Evolutionary conservation across 2,888 invertebrate genomes (phyloP).

Genomic region (Eumacrocentrus americanus): DNA sequence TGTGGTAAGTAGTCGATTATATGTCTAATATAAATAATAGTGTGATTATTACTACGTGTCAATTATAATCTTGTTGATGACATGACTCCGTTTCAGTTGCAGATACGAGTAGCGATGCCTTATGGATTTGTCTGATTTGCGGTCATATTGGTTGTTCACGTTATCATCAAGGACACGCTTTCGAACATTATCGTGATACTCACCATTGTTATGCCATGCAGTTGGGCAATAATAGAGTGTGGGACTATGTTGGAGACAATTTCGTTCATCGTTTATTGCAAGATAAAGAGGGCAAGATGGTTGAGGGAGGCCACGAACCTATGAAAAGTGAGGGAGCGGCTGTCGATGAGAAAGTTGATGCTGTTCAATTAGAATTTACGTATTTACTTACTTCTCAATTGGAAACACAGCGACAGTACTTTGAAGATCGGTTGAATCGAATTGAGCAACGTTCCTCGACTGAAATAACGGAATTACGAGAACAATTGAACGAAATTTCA

Average conservation of each 20-base stretch:
- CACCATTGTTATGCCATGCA: slow-evolving; percentile 98
- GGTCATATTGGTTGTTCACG: slow-evolving; percentile 98
- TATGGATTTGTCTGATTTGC: slow-evolving; percentile 99
- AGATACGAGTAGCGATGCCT: slow-evolving; percentile 71
- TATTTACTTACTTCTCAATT: slow-evolving; percentile 94
- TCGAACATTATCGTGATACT: slow-evolving; percentile 92
- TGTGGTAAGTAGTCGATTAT: slow-evolving; percentile 64
- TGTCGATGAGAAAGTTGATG: slow-evolving; percentile 86
- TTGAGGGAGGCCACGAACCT: slow-evolving; percentile 69
- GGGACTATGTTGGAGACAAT: slow-evolving; percentile 99
- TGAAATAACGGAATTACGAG: slow-evolving; percentile 67
- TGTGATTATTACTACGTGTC: no score
- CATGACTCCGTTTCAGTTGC: slow-evolving; percentile 37
- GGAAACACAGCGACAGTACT: slow-evolving; percentile 91
- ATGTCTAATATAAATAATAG: slow-evolving; percentile 7
- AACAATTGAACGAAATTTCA: slow-evolving; percentile 64
- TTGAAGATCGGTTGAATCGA: slow-evolving; percentile 77
- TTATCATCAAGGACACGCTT: slow-evolving; percentile 89
- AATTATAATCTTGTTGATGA: background rate
- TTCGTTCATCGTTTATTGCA: slow-evolving; percentile 95
- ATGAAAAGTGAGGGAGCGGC: slow-evolving; percentile 66
- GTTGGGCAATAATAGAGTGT: slow-evolving; percentile 93
- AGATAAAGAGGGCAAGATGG: slow-evolving; percentile 97
- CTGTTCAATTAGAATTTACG: slow-evolving; percentile 95
- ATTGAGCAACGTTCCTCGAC: slow-evolving; percentile 59